Evolutionary conservation across 1,140 invertebrate species (phyloP), one percentile per base, ranked within the genome.

Genomic region (Campoletis sonorensis): DNA sequence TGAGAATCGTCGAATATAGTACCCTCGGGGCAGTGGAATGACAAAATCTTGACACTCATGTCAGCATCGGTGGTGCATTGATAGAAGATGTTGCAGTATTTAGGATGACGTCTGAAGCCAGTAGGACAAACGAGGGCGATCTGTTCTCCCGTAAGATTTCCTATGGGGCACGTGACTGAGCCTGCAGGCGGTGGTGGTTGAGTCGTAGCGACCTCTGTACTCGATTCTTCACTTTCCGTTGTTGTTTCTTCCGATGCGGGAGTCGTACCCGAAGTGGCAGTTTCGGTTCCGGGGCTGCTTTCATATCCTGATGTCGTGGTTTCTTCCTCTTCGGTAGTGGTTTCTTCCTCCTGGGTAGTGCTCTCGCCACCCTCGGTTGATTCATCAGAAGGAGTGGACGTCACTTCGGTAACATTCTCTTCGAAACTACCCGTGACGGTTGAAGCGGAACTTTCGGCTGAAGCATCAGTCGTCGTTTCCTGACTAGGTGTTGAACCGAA

Each of bases 71-170:
- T 93, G 18, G 94, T 95, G 87, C 96, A 97, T 88, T 97, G 96
- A 86, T 97, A 97, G 90, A 97, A 96, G 61, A 96, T 89, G 87
- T 97, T 96, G 86, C 97, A 97, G 85, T 96, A 95, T 88, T 96
- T 95, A 0, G 96, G 96, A 93, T 97, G 96, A 82, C 96, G 93
- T 86, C 93, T 93, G 90, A 97, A 97, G 49, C 96, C 96, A 49
- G 96, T 96, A 18, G 96, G 96, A 87, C 96, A 97, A 5, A 96
- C 94, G 68, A 95, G 93, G 8, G 94, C 89, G 79, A 95, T 92
- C 91, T 97, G 96, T 79, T 96, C 94, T 8, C 94, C 94, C 0
- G 90, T 88, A 0, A 92, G 76, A 79, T 92, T 89, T 58, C 89
- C 90, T 58, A 89, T 77, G 45, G 87, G 81, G 58, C 90, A 91